These are phyloP conservation scores for Ichneumon xanthorius DNA, from an alignment of 2,888 invertebrate species.

Conservation along the genomic window DNA sequence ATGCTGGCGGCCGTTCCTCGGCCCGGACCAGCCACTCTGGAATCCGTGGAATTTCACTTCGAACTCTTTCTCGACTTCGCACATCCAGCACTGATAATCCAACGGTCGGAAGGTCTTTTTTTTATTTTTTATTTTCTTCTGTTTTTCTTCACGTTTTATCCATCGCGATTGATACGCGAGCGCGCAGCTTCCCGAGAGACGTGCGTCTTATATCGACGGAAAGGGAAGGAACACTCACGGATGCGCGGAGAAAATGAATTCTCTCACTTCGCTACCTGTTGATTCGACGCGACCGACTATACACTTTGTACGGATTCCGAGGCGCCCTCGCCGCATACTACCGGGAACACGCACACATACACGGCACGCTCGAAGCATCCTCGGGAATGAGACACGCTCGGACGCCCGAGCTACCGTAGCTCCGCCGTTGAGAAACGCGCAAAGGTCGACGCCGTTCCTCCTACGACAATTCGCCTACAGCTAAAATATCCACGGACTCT, in stretches of 20 bases:
- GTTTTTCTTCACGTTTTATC: neutral
- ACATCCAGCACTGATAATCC: slow-evolving; percentile 7
- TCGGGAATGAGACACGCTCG: slow-evolving; percentile 37
- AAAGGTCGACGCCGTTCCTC: slow-evolving; percentile 33
- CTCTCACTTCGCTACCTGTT: slow-evolving; percentile 63
- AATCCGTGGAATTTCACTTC: slow-evolving; percentile 67
- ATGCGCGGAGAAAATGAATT: slow-evolving; percentile 35
- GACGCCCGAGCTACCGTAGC: slow-evolving; percentile 46
- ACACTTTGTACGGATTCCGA: slow-evolving; percentile 25
- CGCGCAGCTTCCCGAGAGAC: neutral
- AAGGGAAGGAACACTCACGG: neutral
- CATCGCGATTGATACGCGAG: neutral
- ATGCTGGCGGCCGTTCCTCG: slow-evolving; percentile 71
- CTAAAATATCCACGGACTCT: slow-evolving; percentile 17
- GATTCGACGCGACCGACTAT: slow-evolving; percentile 54
- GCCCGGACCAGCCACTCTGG: slow-evolving; percentile 74
- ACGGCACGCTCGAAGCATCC: neutral
- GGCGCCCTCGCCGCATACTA: slow-evolving; percentile 37
- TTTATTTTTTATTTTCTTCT: neutral
- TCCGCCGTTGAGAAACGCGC: slow-evolving; percentile 65
- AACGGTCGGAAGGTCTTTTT: neutral
- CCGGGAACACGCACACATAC: slow-evolving; percentile 19
- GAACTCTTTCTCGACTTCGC: neutral
- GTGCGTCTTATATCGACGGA: slow-evolving; percentile 6
- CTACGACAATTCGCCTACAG: slow-evolving; percentile 57